Conservation (phyloP, 2,888 invertebrate genomes). For the Heliconius erato region DNA sequence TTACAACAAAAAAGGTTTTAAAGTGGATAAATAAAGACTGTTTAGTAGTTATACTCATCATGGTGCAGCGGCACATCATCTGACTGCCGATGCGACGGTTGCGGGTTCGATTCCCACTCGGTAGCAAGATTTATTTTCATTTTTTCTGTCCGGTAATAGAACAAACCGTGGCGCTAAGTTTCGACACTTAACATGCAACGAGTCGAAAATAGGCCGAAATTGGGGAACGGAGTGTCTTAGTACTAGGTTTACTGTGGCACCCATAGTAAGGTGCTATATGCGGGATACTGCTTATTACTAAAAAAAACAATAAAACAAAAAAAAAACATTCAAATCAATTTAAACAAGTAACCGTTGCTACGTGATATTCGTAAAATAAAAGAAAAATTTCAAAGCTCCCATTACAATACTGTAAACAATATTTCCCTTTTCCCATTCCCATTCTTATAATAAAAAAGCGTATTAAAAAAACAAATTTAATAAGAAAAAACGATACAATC, state of each 20-base stretch:
- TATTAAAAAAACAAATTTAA: slow-evolving; percentile 5
- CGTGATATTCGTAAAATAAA: neutral
- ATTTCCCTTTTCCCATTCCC: neutral
- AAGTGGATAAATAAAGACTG: neutral
- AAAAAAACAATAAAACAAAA: no score
- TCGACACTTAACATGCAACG: neutral
- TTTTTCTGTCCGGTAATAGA: neutral
- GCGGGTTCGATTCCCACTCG: neutral
- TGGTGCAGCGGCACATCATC: neutral
- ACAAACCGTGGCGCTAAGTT: neutral
- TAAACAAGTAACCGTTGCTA: no score
- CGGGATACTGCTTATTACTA: neutral
- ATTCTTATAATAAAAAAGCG: neutral
- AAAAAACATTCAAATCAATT: no score
- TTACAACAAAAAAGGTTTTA: neutral
- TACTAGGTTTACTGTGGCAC: neutral
- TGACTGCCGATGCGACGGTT: neutral
- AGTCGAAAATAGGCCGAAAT: neutral
- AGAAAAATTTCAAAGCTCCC: neutral
- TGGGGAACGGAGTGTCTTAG: neutral
- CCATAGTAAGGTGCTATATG: neutral
- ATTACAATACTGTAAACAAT: neutral
- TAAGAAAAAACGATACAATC: slow-evolving; percentile 2
- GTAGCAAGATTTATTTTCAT: neutral
- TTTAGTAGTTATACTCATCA: neutral